Percentiles rank a stretch among this genome's conserved stretches.
Conservation (phyloP, 2,888 invertebrate genomes). For the Acrobasis repandana region DNA sequence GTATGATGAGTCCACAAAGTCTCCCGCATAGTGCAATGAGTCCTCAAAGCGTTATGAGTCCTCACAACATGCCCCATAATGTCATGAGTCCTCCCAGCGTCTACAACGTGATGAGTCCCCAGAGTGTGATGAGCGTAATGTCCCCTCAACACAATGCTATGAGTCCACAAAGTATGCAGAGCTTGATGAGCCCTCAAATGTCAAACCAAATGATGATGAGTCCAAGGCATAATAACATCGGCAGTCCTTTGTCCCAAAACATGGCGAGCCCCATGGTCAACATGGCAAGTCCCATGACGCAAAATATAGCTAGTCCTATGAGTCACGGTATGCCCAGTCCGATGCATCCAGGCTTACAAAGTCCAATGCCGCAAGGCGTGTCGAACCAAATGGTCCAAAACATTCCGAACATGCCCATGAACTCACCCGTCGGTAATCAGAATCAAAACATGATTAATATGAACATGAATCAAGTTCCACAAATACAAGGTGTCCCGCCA, state of each 20-base stretch:
- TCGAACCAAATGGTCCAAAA: conserved; percentile 73
- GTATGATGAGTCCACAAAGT: conserved; percentile 75
- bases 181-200: conserved; percentile 75
- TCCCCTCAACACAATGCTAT: conserved; percentile 75
- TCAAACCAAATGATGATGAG: conserved; percentile 77
- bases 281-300: conserved; percentile 60
- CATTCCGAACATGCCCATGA: conserved; percentile 67
- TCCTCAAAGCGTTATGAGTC: conserved; percentile 73
- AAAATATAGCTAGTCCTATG: conserved; percentile 67
- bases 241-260: conserved; percentile 69
- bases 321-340: conserved; percentile 75
- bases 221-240: conserved; percentile 65
- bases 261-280: conserved; percentile 67
- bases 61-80: conserved; percentile 61
- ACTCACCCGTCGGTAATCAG: conserved; percentile 54
- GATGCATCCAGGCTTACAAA: conserved; percentile 70
- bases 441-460: conserved; percentile 61
- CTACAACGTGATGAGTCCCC: conserved; percentile 77
- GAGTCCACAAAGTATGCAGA: conserved; percentile 77
- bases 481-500: conserved; percentile 45
- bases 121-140: conserved; percentile 78
- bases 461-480: conserved; percentile 49
- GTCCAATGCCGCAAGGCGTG: conserved; percentile 72
- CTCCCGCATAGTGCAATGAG: conserved; percentile 76
- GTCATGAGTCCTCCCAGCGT: conserved; percentile 75